These are phyloP conservation scores for Mesocentrotus franciscanus DNA, from an alignment of 53 echinoderm and acorn worm species.

Conservation along the genomic window DNA sequence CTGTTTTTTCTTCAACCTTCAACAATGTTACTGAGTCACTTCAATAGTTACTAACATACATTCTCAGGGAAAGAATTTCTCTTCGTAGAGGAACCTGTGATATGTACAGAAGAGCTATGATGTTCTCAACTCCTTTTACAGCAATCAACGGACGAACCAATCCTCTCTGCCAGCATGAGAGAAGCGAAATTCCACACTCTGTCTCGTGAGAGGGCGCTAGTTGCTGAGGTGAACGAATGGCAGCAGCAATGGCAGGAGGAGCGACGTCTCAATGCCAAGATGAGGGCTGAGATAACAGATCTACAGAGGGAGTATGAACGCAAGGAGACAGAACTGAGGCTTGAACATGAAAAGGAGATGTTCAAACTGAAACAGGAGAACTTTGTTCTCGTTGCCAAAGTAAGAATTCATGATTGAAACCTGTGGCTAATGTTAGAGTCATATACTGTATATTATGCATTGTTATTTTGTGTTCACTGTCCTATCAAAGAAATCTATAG, in stretches of 20 bases:
- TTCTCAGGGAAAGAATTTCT: too few species aligned
- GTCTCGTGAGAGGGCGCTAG: slow-evolving; percentile 94
- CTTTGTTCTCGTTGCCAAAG: slow-evolving; percentile 77
- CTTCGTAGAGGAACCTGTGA: too few species aligned
- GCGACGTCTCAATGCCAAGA: slow-evolving; percentile 86
- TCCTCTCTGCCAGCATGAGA: slow-evolving; percentile 75
- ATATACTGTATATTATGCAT: neutral
- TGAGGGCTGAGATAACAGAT: slow-evolving; percentile 86
- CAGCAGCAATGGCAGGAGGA: slow-evolving; percentile 98
- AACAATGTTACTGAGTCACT: too few species aligned
- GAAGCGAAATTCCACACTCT: slow-evolving; percentile 82
- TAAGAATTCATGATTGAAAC: neutral
- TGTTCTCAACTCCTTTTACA: neutral
- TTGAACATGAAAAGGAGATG: slow-evolving; percentile 88
- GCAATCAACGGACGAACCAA: slow-evolving; percentile 78
- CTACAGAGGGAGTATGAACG: slow-evolving; percentile 80
- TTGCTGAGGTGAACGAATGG: slow-evolving; percentile 94
- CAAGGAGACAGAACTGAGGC: slow-evolving; percentile 79
- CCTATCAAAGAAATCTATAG: neutral
- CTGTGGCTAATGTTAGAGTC: neutral
- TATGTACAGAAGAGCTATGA: too few species aligned
- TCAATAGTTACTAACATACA: too few species aligned
- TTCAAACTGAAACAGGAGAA: slow-evolving; percentile 93
- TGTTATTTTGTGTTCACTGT: neutral
- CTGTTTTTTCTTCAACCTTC: too few species aligned